Conservation (phyloP, 1,140 invertebrate genomes). For the Aphelenchoides besseyi region DNA sequence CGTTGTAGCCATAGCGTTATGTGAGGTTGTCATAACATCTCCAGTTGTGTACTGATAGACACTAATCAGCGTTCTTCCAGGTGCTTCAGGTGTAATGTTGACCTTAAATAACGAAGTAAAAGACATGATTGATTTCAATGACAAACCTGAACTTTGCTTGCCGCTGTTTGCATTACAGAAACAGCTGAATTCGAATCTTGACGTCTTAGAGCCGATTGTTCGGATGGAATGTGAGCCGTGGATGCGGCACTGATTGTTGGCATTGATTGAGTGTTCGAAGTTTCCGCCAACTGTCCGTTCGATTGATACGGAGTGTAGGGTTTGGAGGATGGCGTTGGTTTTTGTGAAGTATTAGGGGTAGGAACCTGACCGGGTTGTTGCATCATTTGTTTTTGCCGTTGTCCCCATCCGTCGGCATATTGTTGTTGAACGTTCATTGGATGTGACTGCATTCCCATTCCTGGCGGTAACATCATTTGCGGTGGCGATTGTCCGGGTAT, state of each 20-base stretch:
- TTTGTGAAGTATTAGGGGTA: neutral
- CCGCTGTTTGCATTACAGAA: constrained; percentile 41
- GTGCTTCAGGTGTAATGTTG: constrained; percentile 47
- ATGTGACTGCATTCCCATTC: too few relatives aligned
- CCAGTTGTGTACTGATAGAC: constrained; percentile 44
- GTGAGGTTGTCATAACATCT: constrained; percentile 18
- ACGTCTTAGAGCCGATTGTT: neutral
- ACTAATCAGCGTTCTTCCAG: constrained; percentile 53
- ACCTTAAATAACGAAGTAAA: constrained; percentile 37
- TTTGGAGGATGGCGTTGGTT: neutral
- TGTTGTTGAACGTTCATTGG: too few relatives aligned
- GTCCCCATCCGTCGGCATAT: too few relatives aligned
- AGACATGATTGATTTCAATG: neutral
- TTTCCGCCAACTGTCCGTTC: neutral
- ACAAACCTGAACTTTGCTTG: constrained; percentile 45
- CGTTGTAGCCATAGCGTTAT: constrained; percentile 25
- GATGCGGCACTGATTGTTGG: neutral
- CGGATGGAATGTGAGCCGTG: neutral
- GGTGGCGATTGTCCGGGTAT: neutral
- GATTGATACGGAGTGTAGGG: neutral
- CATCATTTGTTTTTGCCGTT: neutral
- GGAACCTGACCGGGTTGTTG: constrained; percentile 10
- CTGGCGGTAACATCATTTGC: neutral
- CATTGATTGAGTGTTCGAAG: neutral
- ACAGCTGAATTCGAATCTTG: constrained; percentile 25